These are phyloP conservation scores for Ophiodon elongatus DNA, from an alignment of 2,113 vertebrate genomes.

Conservation along the genomic window DNA sequence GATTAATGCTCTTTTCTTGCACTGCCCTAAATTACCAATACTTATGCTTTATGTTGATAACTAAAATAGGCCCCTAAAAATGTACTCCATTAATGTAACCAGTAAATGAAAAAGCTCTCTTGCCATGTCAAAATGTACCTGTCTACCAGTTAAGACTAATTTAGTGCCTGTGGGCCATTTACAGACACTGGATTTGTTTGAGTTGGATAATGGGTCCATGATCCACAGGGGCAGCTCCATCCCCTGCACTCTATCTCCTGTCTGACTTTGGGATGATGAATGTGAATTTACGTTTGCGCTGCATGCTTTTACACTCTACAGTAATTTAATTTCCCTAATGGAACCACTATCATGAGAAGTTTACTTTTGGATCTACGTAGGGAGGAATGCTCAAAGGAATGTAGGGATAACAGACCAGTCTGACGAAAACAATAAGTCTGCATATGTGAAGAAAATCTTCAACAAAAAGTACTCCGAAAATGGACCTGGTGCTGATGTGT, in stretches of 20 bases:
- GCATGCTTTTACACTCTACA: constrained; percentile 50
- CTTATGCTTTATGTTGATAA: constrained; percentile 20
- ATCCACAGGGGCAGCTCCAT: constrained; percentile 57
- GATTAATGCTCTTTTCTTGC: background rate
- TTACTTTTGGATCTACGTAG: constrained; percentile 56
- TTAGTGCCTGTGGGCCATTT: constrained; percentile 60
- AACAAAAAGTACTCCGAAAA: constrained; percentile 59
- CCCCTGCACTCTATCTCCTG: constrained; percentile 45
- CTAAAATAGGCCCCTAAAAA: constrained; percentile 19
- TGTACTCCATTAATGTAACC: constrained; percentile 30
- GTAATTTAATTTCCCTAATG: constrained; percentile 73
- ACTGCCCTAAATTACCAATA: background rate
- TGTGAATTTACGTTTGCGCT: constrained; percentile 74
- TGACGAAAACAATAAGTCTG: constrained; percentile 45
- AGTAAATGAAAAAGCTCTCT: constrained; percentile 56
- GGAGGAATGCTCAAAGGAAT: constrained; percentile 44
- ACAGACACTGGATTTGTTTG: constrained; percentile 75
- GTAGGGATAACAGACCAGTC: background rate
- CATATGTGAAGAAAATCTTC: constrained; percentile 55
- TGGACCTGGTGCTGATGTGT: constrained; percentile 75
- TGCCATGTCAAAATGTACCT: constrained; percentile 70
- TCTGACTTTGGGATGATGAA: constrained; percentile 71
- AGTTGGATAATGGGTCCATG: constrained; percentile 73
- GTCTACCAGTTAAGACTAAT: constrained; percentile 70
- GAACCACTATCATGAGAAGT: constrained; percentile 66